Evolutionary conservation across 1,140 invertebrate genomes (phyloP).

Genomic region (Drosophila willistoni): DNA sequence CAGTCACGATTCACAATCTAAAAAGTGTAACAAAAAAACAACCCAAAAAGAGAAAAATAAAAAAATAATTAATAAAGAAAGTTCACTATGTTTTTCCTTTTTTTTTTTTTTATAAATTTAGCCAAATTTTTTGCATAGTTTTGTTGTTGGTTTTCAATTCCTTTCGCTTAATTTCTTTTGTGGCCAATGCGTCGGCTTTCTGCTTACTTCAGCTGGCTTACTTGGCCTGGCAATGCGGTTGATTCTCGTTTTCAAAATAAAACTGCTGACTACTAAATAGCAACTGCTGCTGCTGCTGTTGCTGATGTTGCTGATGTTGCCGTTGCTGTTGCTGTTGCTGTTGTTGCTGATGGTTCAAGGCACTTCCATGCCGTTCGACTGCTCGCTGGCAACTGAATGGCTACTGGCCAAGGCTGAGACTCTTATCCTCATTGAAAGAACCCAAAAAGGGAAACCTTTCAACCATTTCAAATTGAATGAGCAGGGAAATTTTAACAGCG

Average conservation of each 20-base stretch:
- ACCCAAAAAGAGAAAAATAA: constrained; percentile 6
- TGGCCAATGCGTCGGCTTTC: neutral
- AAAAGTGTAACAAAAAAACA: constrained; percentile 4
- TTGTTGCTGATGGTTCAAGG: constrained; percentile 21
- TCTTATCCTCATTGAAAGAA: constrained; percentile 43
- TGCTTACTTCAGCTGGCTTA: neutral
- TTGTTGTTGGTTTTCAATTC: neutral
- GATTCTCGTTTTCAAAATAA: neutral
- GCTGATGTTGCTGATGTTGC: neutral
- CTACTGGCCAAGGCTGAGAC: constrained; percentile 16
- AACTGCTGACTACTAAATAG: neutral
- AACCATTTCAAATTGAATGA: neutral
- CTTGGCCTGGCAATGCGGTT: neutral
- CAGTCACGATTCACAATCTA: too few species aligned
- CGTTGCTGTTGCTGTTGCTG: constrained; percentile 8
- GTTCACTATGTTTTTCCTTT: neutral
- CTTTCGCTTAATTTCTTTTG: too few species aligned
- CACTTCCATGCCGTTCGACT: constrained; percentile 55
- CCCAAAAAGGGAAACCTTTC: neutral
- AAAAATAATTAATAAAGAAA: constrained; percentile 8
- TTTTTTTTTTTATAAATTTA: neutral
- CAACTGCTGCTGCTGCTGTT: constrained; percentile 10
- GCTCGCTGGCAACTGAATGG: constrained; percentile 63
- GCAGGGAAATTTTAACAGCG: constrained; percentile 17
- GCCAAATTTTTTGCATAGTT: neutral